Conservation (phyloP, 2,888 invertebrate genomes). For the Pycnomerus fuliginosus region DNA sequence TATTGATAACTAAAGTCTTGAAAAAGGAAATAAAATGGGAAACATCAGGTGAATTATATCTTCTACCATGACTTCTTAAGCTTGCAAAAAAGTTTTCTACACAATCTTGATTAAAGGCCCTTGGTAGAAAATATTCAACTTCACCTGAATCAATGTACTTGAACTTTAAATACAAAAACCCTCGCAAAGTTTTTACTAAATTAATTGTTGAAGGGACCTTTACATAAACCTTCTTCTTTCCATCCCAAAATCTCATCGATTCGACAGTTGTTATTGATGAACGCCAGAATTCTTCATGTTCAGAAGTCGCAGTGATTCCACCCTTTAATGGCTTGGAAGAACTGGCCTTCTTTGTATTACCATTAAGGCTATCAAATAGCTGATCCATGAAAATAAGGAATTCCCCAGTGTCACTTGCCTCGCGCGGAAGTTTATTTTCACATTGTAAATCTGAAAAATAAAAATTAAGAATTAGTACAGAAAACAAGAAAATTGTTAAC, state of each 20-base stretch:
- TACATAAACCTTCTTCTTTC: background rate
- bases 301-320: background rate
- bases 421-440: constrained; percentile 2
- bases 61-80: background rate
- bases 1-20: background rate
- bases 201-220: background rate
- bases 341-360: background rate
- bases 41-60: background rate
- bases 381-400: background rate
- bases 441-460: too few species aligned
- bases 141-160: background rate
- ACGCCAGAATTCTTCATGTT: background rate
- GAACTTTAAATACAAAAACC: background rate
- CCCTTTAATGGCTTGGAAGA: background rate
- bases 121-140: background rate
- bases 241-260: background rate
- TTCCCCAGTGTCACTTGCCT: background rate
- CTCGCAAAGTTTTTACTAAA: background rate
- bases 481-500: too few species aligned
- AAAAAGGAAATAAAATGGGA: background rate
- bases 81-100: background rate
- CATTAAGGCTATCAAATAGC: background rate
- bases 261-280: background rate
- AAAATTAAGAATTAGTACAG: too few species aligned
- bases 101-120: background rate